Evolutionary conservation across 2,113 vertebrate species (phyloP).

Genomic region (Malurus alboscapulatus): DNA sequence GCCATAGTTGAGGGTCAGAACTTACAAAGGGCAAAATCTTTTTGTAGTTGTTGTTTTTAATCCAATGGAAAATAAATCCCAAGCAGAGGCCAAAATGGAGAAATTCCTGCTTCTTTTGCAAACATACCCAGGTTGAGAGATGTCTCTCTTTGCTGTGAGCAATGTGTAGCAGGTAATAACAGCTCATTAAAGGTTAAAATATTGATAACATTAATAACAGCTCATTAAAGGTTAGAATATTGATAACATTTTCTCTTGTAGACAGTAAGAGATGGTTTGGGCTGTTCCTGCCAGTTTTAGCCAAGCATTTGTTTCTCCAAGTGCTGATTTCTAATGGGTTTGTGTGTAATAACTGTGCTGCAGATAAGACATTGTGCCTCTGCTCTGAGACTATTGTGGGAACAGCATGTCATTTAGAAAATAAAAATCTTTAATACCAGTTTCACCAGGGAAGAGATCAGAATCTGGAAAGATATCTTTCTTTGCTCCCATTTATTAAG

Average conservation of each 20-base stretch:
- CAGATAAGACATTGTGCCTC: slow-evolving; percentile 9
- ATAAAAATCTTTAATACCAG: slow-evolving; percentile 39
- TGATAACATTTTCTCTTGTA: background rate
- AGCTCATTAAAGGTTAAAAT: too few relatives aligned
- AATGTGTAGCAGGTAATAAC: background rate
- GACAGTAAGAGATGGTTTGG: background rate
- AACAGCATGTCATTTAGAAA: slow-evolving; percentile 17
- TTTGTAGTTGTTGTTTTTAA: background rate
- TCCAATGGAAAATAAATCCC: background rate
- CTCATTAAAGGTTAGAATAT: background rate
- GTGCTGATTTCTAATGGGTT: background rate
- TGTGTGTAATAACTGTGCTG: slow-evolving; percentile 2
- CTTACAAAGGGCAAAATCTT: background rate
- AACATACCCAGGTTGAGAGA: background rate
- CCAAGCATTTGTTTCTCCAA: background rate
- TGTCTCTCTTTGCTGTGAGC: background rate
- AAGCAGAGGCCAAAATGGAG: background rate
- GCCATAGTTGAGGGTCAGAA: background rate
- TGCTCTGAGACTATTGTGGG: background rate
- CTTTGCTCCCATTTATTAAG: slow-evolving; percentile 22
- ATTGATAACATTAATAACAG: too few relatives aligned
- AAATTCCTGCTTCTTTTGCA: background rate
- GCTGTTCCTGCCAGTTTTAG: background rate
- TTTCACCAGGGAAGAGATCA: background rate
- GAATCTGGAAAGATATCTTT: slow-evolving; percentile 19